Evolutionary conservation across 2,888 invertebrate genomes (phyloP).

Genomic region (Deilephila elpenor): DNA sequence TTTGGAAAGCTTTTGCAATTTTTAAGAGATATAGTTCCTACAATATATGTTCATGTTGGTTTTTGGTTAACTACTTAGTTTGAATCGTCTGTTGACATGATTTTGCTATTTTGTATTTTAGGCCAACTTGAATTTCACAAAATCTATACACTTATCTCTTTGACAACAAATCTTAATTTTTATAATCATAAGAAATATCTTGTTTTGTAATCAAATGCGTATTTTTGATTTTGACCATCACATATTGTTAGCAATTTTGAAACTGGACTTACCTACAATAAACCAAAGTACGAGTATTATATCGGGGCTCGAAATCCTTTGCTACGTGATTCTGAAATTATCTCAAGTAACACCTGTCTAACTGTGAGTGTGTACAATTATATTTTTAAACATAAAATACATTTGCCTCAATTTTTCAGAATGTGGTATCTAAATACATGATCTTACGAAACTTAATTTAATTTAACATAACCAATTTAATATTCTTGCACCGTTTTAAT

Average conservation of each 20-base stretch:
- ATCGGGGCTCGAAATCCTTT: background rate
- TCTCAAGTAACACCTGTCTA: background rate
- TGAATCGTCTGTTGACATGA: background rate
- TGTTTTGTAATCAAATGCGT: background rate
- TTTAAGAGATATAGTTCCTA: too few species aligned
- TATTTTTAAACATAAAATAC: background rate
- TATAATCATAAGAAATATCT: conserved; percentile 1
- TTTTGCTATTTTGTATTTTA: too few species aligned
- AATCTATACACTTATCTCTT: background rate
- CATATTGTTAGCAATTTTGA: background rate
- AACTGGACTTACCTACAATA: background rate
- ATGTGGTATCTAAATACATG: background rate
- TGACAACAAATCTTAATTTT: background rate
- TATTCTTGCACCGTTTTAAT: background rate
- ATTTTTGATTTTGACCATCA: background rate
- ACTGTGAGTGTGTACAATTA: too few species aligned
- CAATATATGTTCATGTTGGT: background rate
- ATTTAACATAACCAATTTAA: background rate
- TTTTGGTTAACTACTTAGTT: background rate
- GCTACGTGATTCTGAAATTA: background rate
- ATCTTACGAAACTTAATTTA: background rate
- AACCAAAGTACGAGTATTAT: background rate
- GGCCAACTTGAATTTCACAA: background rate
- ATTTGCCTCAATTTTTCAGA: background rate
- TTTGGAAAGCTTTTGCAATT: background rate